Evolutionary conservation across 2,888 invertebrate species (phyloP).

Genomic region (Platerodrilus igneus): DNA sequence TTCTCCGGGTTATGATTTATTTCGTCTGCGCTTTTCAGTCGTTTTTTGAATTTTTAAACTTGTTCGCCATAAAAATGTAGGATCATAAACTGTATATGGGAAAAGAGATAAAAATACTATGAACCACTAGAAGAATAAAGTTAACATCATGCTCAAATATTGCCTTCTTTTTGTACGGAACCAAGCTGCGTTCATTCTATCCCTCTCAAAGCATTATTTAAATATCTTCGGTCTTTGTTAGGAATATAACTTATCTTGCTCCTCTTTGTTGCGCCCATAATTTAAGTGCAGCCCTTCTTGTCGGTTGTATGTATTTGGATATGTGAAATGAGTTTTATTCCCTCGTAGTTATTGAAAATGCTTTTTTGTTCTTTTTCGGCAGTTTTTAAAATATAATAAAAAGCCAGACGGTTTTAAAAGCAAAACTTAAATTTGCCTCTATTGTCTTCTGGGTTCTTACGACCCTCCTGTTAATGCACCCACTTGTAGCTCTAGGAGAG

Average conservation of each 20-base stretch:
- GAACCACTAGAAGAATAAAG: constrained; percentile 16
- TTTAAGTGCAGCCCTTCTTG: constrained; percentile 10
- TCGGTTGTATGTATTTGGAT: constrained; percentile 25
- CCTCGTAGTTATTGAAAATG: constrained; percentile 31
- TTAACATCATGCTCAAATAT: constrained; percentile 19
- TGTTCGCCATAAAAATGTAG: constrained; percentile 47
- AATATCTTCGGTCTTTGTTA: constrained; percentile 19
- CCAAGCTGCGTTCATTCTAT: constrained; percentile 17
- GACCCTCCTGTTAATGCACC: constrained; percentile 15
- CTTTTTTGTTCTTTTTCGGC: constrained; percentile 27
- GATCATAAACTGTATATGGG: constrained; percentile 40
- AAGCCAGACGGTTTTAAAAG: constrained; percentile 32
- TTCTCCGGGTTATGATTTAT: constrained; percentile 48
- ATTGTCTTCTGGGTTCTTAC: constrained; percentile 23
- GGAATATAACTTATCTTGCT: constrained; percentile 15
- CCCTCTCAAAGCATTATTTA: constrained; percentile 24
- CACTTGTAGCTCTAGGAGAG: no score
- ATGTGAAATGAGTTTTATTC: constrained; percentile 27
- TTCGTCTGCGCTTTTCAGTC: constrained; percentile 48
- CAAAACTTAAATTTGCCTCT: constrained; percentile 26
- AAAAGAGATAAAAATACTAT: constrained; percentile 18
- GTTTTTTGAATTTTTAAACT: constrained; percentile 49
- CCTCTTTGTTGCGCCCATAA: constrained; percentile 16
- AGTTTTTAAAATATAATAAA: constrained; percentile 32
- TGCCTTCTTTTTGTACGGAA: constrained; percentile 24